Percentiles rank a stretch among this genome's conserved stretches.
Evolutionary conservation across 1,140 invertebrate genomes (phyloP).

Genomic region (Aphaenogaster ashmeadi): DNA sequence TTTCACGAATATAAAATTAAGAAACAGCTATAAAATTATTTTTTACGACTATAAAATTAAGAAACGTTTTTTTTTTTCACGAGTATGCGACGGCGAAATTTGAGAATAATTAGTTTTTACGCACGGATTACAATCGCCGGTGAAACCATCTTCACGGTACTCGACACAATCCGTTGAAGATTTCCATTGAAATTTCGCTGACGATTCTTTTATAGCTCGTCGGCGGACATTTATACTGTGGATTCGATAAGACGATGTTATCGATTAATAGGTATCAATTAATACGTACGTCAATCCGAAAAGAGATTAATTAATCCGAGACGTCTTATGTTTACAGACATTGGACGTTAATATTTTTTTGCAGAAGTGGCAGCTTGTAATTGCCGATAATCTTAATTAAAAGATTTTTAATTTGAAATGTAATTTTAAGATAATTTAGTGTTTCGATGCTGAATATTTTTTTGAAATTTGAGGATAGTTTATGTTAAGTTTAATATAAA

Average conservation of each 20-base stretch:
- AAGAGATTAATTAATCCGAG: not conserved
- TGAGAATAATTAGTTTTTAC: not conserved
- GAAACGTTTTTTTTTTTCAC: not conserved
- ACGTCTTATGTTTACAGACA: not conserved
- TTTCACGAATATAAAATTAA: not conserved
- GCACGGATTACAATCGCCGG: not conserved
- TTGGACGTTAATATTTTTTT: not conserved
- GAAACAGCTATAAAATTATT: too few species aligned
- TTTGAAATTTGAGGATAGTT: not conserved
- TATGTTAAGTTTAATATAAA: not conserved
- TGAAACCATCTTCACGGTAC: not conserved
- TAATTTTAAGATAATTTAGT: slow-evolving; percentile 12
- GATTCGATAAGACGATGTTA: slow-evolving; percentile 22
- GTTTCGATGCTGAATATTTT: not conserved
- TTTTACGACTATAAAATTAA: not conserved
- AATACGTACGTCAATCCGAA: not conserved
- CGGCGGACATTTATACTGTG: not conserved
- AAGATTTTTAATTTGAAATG: not conserved
- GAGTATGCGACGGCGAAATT: not conserved
- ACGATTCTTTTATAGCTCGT: slow-evolving; percentile 27
- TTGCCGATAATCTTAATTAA: not conserved
- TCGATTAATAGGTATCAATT: slow-evolving; percentile 6
- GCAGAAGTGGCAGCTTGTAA: not conserved
- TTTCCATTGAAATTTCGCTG: not conserved
- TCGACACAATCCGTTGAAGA: not conserved